Conservation (phyloP, 2,113 vertebrate genomes). For the Sphaerodactylus townsendi region DNA sequence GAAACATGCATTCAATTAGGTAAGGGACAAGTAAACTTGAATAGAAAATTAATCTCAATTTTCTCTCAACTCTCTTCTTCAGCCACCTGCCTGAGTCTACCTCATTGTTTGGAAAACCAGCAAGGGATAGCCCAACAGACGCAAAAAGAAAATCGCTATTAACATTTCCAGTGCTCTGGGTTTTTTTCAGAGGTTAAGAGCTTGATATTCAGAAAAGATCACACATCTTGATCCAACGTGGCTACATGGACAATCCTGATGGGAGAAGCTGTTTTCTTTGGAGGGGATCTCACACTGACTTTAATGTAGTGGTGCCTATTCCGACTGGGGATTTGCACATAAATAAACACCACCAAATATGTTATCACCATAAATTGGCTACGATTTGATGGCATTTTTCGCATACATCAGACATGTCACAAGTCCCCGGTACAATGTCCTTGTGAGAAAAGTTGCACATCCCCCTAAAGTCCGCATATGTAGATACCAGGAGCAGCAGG, state of each 20-base stretch:
- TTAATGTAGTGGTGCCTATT: neutral
- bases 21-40: constrained; percentile 10
- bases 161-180: neutral
- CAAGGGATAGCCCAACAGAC: too few species aligned
- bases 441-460: too few species aligned
- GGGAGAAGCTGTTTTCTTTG: neutral
- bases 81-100: neutral
- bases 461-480: too few species aligned
- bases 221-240: neutral
- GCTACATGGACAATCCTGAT: neutral
- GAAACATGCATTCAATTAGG: neutral
- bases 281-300: neutral
- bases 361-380: too few species aligned
- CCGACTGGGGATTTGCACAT: neutral
- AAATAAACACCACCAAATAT: too few species aligned
- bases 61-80: neutral
- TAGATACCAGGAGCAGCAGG: too few species aligned
- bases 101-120: too few species aligned
- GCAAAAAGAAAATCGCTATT: neutral
- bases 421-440: too few species aligned
- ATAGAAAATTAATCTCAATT: neutral
- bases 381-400: too few species aligned
- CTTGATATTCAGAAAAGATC: neutral
- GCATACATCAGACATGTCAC: too few species aligned
- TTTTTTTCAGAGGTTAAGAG: neutral